These are phyloP conservation scores for Platycheirus rosarum DNA, from an alignment of 2,888 invertebrate genomes.

Conservation along the genomic window DNA sequence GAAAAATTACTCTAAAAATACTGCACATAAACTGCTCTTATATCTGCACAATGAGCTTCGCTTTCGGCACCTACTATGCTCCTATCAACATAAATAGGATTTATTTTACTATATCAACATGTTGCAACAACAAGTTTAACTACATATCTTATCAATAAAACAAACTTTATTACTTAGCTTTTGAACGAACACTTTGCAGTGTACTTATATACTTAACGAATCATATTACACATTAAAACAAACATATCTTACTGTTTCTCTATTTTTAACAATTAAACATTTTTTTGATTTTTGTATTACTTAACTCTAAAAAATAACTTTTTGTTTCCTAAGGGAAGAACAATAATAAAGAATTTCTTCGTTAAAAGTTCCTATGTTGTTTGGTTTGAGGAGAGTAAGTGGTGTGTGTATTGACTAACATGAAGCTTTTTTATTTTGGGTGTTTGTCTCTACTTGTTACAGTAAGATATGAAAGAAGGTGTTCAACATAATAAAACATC, in stretches of 20 bases:
- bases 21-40: slow-evolving; percentile 6
- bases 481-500: too few species aligned
- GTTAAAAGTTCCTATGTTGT: slow-evolving; percentile 44
- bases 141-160: slow-evolving; percentile 35
- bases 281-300: neutral
- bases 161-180: slow-evolving; percentile 28
- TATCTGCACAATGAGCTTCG: slow-evolving; percentile 58
- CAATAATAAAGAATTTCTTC: slow-evolving; percentile 37
- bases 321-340: slow-evolving; percentile 15
- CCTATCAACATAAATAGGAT: slow-evolving; percentile 48
- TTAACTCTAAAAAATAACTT: slow-evolving; percentile 9
- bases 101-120: neutral
- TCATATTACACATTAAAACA: neutral
- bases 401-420: too few species aligned
- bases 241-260: slow-evolving; percentile 15
- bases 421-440: too few species aligned
- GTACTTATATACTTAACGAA: neutral
- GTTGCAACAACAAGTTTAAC: slow-evolving; percentile 24
- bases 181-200: neutral
- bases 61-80: slow-evolving; percentile 63
- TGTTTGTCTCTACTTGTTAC: too few species aligned
- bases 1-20: slow-evolving; percentile 64
- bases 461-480: too few species aligned
- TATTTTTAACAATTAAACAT: neutral
- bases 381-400: too few species aligned